Evolutionary conservation across 2,888 invertebrate species (phyloP), one percentile per base, ranked within the genome.

Genomic region (Phasia obesa): DNA sequence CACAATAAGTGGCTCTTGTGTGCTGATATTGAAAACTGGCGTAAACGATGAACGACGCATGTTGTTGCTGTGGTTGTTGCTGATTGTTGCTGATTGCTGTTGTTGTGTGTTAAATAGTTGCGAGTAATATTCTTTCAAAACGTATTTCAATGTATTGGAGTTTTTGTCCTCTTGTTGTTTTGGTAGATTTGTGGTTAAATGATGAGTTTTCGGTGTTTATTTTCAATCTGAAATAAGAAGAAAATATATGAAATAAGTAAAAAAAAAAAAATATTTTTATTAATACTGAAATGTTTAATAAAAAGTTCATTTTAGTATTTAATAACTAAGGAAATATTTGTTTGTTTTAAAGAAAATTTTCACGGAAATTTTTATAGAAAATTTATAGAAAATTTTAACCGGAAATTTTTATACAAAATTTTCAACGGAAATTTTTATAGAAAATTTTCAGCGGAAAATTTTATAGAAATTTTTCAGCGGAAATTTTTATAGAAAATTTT

Each of bases 1-100:
- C 75, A 97, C 96, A 88, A 96, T 96, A 87, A 96, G 93, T 65
- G 96, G 96, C 91, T 96, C 96, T 85, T 94, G 94, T 81, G 93
- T 93, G 86, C 90, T 91, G 80, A 91, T 74, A 91, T 94, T 92
- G 87, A 92, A 90, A 84, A 94, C 92, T 77, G 93, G 92, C 80
- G 94, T 94, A 91, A 94, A 94, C 80, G 95, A 95, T 87, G 94
- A 93, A 87, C 95, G 94, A 91, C 95, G 93, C 94, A 95, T 94
- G 70, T 85, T 88, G 70, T n/a, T 64, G 57, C 23, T 47, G 42
- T 44, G 9, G 6, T 27, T 60, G 73, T 71, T 15, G 17, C 0
- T 60, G 71, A n/a, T n/a, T n/a, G n/a, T 6, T 55, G 76, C 27
- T 27, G 31, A 31, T 31, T 57, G 31, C 11, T 13, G 27, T 73